Base-by-base conservation (phyloP, 2,113 vertebrate genomes). In the Verasper variegatus region DNA sequence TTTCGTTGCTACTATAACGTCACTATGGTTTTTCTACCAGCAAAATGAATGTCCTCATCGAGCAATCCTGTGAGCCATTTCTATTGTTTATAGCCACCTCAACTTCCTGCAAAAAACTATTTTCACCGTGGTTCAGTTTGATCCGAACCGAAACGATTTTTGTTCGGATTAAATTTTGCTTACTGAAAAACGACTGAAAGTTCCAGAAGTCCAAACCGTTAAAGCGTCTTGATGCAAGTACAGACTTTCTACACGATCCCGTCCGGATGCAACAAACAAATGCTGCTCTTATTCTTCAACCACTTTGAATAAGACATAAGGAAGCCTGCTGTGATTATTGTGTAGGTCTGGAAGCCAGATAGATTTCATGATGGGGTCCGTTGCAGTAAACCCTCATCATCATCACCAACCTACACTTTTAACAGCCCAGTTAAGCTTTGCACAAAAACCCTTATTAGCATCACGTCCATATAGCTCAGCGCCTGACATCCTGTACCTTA, bases 371-470 rank as follows among this genome's bases (percentile, higher is more conserved):
- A 6, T 77, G 82, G 68, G 79, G 63, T 40, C 57, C 15, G 57
- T 69, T 74, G 56, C 63, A 67, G 72, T 80, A 83, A 87, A 86
- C 21, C 40, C 64, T 68, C 67, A 56, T 59, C 58, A 85, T 89
- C 72, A 55, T 71, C 45, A 40, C 23, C 58, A 45, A 59, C 49
- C 55, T 51, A 55, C 0, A 12, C 52, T 47, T 52, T 76, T 81
- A 81, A 69, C 54, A 77, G 68, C 17, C n/a, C 37, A 70, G 37
- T 76, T 72, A 56, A 72, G 5, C 68, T 65, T 74, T 59, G 59
- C 59, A 81, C 15, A 54, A 68, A 52, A 37, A 54, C 2, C 67
- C 37, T 3, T 14, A 17, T 68, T 57, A 27, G 10, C 35, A 55
- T 67, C 11, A 63, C 2, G 7, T 42, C 26, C 54, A 62, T n/a